Base-by-base conservation (phyloP, 2,888 invertebrate genomes). In the Corythucha ciliata region DNA sequence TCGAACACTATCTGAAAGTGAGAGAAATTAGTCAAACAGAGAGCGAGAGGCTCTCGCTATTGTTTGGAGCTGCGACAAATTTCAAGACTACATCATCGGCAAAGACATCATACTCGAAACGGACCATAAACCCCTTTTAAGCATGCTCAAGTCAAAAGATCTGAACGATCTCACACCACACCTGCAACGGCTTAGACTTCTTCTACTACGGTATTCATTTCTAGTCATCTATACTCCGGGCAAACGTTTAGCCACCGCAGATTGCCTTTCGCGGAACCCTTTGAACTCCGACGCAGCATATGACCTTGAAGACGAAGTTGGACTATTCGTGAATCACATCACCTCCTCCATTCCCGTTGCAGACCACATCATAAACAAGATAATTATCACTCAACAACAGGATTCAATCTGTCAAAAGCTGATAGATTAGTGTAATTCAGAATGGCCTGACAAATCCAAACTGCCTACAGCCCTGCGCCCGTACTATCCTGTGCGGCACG, bases 1-100 rank as follows among this genome's bases (percentile, higher is more conserved):
- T 8, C 18, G 45, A 2, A 45, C 45, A n/a, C 21, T 45, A 2
- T 16, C 29, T 18, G 45, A 45, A 10, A 3, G 7, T 2, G 32
- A 45, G 14, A 18, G 21, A 6, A 45, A 45, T 18, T 44, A 44
- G 20, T 45, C 14, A 6, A 45, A 45, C 16, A 45, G 32, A n/a
- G 45, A 45, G 18, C 16, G 21, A 12, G 45, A 45, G n/a, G 45
- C 33, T 2, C 32, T 45, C 2, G 45, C 45, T n/a, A 7, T 32
- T 3, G 32, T 34, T 5, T 45, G 45, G 45, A 32, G 45, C 20
- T 45, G 45, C n/a, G 45, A 45, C 14, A 33, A 45, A 32, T 32
- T 45, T 4, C 16, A 21, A 32, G 45, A 45, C 8, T 32, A 5
- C 21, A 16, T 45, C 10, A 14, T 45, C 20, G 45, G 44, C 16